These are phyloP conservation scores for Aphaenogaster floridana DNA, from an alignment of 1,140 invertebrate species.

Conservation along the genomic window DNA sequence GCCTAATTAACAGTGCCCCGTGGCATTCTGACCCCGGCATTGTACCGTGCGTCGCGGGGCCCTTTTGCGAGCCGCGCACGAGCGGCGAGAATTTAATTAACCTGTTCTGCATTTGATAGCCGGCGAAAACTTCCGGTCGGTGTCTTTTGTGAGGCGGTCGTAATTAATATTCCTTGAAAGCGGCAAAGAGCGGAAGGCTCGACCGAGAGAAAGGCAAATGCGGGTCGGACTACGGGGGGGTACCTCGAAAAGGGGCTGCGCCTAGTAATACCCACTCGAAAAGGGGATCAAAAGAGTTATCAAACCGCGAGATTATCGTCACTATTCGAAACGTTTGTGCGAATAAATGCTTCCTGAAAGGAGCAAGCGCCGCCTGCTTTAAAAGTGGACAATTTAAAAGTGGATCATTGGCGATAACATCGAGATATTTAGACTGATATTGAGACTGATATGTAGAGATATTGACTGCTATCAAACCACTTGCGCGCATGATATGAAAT, in stretches of 20 bases:
- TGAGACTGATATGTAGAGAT: no score
- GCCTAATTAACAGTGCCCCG: conserved; percentile 78
- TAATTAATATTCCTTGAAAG: conserved; percentile 81
- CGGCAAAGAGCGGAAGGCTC: conserved; percentile 56
- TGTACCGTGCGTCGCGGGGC: conserved; percentile 58
- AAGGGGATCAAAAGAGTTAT: conserved; percentile 68
- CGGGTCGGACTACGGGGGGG: not conserved
- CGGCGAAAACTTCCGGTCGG: conserved; percentile 78
- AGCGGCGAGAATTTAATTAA: conserved; percentile 84
- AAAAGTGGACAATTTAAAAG: not conserved
- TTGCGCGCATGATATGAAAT: not conserved
- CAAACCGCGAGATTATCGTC: conserved; percentile 67
- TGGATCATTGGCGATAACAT: not conserved
- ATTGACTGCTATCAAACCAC: not conserved
- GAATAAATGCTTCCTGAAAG: not conserved
- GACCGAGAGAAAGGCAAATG: conserved; percentile 49
- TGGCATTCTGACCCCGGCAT: conserved; percentile 65
- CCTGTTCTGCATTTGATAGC: conserved; percentile 83
- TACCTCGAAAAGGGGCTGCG: conserved; percentile 37
- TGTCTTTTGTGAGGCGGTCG: conserved; percentile 76
- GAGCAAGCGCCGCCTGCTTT: not conserved
- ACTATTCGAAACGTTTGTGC: conserved; percentile 47
- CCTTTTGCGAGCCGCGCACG: conserved; percentile 65
- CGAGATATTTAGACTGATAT: not conserved
- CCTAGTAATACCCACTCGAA: conserved; percentile 44